Base-by-base conservation (phyloP, 2,113 vertebrate species). In the Megalops atlanticus region DNA sequence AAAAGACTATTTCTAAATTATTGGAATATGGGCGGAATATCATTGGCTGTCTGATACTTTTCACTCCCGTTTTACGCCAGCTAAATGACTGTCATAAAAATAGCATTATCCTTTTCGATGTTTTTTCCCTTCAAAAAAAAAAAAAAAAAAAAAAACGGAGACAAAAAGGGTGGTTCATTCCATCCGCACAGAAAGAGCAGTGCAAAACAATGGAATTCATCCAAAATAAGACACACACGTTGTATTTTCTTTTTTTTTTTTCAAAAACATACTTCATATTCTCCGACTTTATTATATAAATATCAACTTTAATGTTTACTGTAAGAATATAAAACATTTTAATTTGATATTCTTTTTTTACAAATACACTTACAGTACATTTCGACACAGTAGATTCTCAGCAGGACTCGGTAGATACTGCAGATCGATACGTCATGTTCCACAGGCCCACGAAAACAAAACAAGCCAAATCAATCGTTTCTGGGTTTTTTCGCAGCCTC, bases 301-400 rank as follows among this genome's bases (percentile, higher is more conserved):
- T 98, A 98, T 96, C 94, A 95, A 94, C 94, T 96, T 84, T 84
- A 94, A 94, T 93, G 95, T 95, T 97, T 96, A 96, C 95, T 93
- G 95, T 98, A 97, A 95, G 96, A 97, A 97, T 97, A 98, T 97
- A 98, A 98, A 92, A 92, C 92, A 95, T 96, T 97, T 96, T 94
- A 96, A 95, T 96, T 96, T 96, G 92, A 93, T 49, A 45, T 82
- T 47, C 40, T 70, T 70, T 79, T 95, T 96, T 96, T 95, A 96
- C 95, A 97, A 96, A 97, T 96, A 96, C 95, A 97, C 95, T 95
- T 95, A 95, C 93, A 94, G 93, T 95, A 95, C 94, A 95, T 95
- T 95, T 95, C 45, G 77, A 3, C 68, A 68, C 89, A 81, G 84
- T 88, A 87, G 88, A 87, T 89, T 83, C 81, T 87, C 84, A 86